Evolutionary conservation across 2,797 vertebrate genomes (phyloP).

Genomic region (Sebastes steindachneri): DNA sequence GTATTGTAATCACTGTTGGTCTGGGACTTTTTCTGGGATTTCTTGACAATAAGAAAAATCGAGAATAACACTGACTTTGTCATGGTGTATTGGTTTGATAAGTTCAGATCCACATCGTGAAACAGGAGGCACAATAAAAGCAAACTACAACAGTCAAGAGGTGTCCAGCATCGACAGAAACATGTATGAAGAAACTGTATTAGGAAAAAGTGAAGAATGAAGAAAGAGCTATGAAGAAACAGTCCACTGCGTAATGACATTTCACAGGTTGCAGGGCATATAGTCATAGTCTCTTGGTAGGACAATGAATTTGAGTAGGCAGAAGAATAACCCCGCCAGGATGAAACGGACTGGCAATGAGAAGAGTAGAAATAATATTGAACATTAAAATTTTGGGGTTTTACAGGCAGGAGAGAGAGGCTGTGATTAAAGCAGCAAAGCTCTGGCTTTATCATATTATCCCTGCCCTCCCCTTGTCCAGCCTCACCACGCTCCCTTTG

Average conservation of each 20-base stretch:
- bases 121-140: not conserved
- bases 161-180: not conserved
- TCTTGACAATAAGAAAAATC: not conserved
- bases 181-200: not conserved
- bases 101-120: not conserved
- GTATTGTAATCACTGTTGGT: not conserved
- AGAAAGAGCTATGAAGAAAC: not conserved
- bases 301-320: slow-evolving; percentile 7
- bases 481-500: slow-evolving; percentile 79
- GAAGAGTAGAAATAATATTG: slow-evolving; percentile 40
- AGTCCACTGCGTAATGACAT: slow-evolving; percentile 3
- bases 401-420: slow-evolving; percentile 40
- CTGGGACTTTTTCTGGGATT: not conserved
- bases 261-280: slow-evolving; percentile 6
- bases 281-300: not conserved
- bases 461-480: slow-evolving; percentile 72
- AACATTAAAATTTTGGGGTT: slow-evolving; percentile 50
- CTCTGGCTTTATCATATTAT: slow-evolving; percentile 80
- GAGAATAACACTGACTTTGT: not conserved
- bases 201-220: not conserved
- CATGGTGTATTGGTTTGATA: not conserved
- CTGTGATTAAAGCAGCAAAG: slow-evolving; percentile 71
- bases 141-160: slow-evolving; percentile 3
- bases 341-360: not conserved
- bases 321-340: not conserved